Conservation (phyloP, 2,113 vertebrate species). For the Thamnaconus septentrionalis region DNA sequence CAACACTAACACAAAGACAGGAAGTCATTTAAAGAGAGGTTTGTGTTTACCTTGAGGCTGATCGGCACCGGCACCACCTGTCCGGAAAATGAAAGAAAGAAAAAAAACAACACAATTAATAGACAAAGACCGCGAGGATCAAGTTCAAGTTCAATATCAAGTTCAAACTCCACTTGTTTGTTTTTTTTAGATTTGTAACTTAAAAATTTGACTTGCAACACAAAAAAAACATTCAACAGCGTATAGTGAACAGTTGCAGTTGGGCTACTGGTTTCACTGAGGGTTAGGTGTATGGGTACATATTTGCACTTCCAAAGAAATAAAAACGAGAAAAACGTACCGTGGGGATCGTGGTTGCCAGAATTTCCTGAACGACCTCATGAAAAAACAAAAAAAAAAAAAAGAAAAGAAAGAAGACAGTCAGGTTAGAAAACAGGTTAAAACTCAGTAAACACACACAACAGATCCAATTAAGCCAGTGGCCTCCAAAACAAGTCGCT, state of each 20-base stretch:
- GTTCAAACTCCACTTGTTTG: too few species aligned
- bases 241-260: too few species aligned
- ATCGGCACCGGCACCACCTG: conserved; percentile 39
- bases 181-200: too few species aligned
- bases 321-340: conserved; percentile 10
- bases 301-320: too few species aligned
- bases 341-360: neutral
- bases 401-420: neutral
- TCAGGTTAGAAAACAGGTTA: neutral
- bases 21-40: neutral
- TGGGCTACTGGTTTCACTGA: too few species aligned
- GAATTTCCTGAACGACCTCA: conserved; percentile 18
- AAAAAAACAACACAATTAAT: neutral
- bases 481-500: too few species aligned
- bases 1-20: neutral
- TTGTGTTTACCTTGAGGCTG: conserved; percentile 66
- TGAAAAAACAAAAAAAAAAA: conserved; percentile 11
- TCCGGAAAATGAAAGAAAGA: neutral
- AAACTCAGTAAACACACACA: too few species aligned
- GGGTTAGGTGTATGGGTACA: too few species aligned
- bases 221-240: too few species aligned
- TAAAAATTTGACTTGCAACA: too few species aligned
- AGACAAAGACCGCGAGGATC: neutral
- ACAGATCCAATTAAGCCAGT: too few species aligned
- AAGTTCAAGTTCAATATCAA: too few species aligned